phyloP scores from a whole-genome alignment of 2,113 vertebrate species.

The Pteropus alecto region DNA sequence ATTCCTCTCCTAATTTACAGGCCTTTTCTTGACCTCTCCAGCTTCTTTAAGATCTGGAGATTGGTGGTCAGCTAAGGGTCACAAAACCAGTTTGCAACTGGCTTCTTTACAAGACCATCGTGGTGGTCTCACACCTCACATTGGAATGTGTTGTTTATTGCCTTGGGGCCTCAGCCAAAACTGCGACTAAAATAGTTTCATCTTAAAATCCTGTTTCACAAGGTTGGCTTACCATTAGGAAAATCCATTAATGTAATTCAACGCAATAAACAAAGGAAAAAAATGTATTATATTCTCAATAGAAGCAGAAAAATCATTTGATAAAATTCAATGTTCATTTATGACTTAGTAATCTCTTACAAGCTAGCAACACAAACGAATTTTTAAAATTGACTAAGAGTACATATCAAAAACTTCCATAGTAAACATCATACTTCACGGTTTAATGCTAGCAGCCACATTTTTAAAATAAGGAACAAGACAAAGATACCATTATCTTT shows the following conservation, averaged over 20 bases:
- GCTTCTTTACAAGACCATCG: slow-evolving; percentile 13
- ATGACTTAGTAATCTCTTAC: slow-evolving; percentile 4
- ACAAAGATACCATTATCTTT: background rate
- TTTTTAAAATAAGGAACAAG: slow-evolving; percentile 30
- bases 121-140: slow-evolving; percentile 36
- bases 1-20: slow-evolving; percentile 1
- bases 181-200: slow-evolving; percentile 2
- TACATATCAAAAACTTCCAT: background rate
- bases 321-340: slow-evolving; percentile 7
- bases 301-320: slow-evolving; percentile 37
- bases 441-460: background rate
- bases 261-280: background rate
- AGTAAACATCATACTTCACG: background rate
- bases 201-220: slow-evolving; percentile 44
- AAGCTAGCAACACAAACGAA: slow-evolving; percentile 20
- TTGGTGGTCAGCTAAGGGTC: slow-evolving; percentile 11
- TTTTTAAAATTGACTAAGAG: background rate
- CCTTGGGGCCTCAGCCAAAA: slow-evolving; percentile 27
- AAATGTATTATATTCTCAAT: background rate
- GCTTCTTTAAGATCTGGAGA: background rate
- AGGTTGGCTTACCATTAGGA: background rate
- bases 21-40: background rate
- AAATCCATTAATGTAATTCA: slow-evolving; percentile 38
- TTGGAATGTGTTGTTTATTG: slow-evolving; percentile 54
- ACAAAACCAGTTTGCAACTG: slow-evolving; percentile 33